Percentiles rank a stretch among this genome's conserved stretches.
These are phyloP conservation scores for Hypomesus transpacificus DNA, from an alignment of 2,113 vertebrate genomes.

Conservation along the genomic window DNA sequence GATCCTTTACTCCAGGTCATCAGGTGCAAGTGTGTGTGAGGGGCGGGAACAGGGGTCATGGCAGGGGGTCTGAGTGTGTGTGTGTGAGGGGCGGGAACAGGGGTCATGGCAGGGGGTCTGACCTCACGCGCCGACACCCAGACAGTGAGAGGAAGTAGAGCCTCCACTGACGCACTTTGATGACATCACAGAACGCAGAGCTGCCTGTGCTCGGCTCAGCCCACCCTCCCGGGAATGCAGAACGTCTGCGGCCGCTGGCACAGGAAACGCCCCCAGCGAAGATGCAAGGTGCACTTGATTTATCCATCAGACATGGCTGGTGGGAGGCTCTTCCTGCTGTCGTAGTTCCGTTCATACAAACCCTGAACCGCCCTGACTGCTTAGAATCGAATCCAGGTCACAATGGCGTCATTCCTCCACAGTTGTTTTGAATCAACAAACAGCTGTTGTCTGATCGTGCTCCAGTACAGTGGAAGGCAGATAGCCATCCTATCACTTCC, in stretches of 20 bases:
- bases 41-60: not conserved
- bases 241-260: conserved; percentile 30
- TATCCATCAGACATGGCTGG: conserved; percentile 32
- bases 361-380: conserved; percentile 13
- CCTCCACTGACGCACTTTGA: conserved; percentile 21
- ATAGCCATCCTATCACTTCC: no score
- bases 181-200: conserved; percentile 35
- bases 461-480: no score
- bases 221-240: conserved; percentile 43
- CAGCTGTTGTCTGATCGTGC: no score
- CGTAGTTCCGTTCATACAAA: conserved; percentile 51
- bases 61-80: not conserved
- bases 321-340: conserved; percentile 42
- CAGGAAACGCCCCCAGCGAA: conserved; percentile 46
- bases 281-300: conserved; percentile 33
- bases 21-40: no score
- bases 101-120: not conserved
- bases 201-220: conserved; percentile 57
- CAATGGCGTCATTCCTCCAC: not conserved
- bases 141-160: conserved; percentile 15
- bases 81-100: not conserved
- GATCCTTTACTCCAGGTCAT: no score
- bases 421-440: no score
- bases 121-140: not conserved
- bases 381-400: conserved; percentile 6